Base-by-base conservation (phyloP, 2,113 vertebrate genomes). In the Alectura lathami region DNA sequence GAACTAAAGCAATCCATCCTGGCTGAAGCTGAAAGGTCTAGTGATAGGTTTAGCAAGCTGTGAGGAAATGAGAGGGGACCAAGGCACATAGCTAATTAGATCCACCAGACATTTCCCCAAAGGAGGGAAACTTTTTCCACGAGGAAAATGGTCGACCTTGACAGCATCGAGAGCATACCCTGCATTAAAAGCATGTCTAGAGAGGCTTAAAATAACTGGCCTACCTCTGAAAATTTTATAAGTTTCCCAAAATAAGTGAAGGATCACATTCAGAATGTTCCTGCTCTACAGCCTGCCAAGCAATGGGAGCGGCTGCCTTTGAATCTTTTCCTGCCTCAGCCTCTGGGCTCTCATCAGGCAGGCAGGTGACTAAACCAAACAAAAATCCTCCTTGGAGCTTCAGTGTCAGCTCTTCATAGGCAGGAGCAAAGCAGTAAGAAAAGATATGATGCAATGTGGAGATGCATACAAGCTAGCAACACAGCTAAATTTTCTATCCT, bases 151-250 rank as follows among this genome's bases (percentile, higher is more conserved):
- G 83, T 82, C 2, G 73, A 96, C 94, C 94, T 96, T 95, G 95
- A 94, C 75, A 91, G 50, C 76, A 94, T 67, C 84, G 87, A 85
- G 94, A 96, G 94, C 81, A 91, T 76, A 83, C 60, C 82, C n/a
- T 83, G 76, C 66, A 13, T 89, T 94, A 91, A 96, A 96, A 88
- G 56, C 29, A 57, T 48, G 85, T 78, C 92, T 83, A 90, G 79
- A 94, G 83, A 83, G 43, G 77, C 69, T 96, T 96, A 95, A 97
- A 96, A 96, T 96, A 97, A 95, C 90, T 93, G 90, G 38, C 93
- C 93, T 96, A 95, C 76, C 92, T 94, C 90, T 95, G 79, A 93
- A 96, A 94, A 93, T 93, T 91, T 92, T 93, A 89, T 92, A 93
- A 82, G 62, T 59, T 93, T 91, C 88, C 86, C 51, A 74, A 96